phyloP scores from a whole-genome alignment of 2,797 vertebrate genomes.

The Leptodactylus fallax region DNA sequence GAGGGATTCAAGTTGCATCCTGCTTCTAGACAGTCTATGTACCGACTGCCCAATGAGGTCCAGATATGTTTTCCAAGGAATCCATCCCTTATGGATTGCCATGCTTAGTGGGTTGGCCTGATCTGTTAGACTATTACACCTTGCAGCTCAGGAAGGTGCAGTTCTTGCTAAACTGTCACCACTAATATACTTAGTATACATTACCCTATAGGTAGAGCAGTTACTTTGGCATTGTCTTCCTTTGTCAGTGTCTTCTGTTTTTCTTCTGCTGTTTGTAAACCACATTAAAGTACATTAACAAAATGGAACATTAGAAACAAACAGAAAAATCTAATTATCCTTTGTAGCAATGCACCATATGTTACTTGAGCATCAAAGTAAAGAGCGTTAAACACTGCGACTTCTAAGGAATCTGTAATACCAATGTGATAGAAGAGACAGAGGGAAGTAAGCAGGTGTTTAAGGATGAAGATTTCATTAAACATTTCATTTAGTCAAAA shows the following conservation, averaged over 20 bases:
- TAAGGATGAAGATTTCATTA: slow-evolving; percentile 61
- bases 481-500: slow-evolving; percentile 64
- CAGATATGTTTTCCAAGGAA: no score
- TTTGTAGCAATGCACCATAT: slow-evolving; percentile 74
- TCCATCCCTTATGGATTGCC: no score
- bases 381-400: slow-evolving; percentile 67
- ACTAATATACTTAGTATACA: neutral
- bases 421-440: slow-evolving; percentile 59
- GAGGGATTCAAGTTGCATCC: no score
- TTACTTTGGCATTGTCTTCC: neutral
- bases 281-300: slow-evolving; percentile 69
- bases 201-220: neutral
- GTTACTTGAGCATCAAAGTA: slow-evolving; percentile 74
- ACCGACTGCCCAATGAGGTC: no score
- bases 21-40: no score
- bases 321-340: slow-evolving; percentile 76
- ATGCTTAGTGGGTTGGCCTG: no score
- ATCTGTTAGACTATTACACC: no score
- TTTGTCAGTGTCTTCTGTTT: slow-evolving; percentile 56
- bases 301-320: slow-evolving; percentile 71
- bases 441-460: slow-evolving; percentile 60
- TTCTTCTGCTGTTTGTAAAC: slow-evolving; percentile 69
- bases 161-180: neutral
- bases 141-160: no score
- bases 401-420: slow-evolving; percentile 72